Base-by-base conservation (phyloP, 2,888 invertebrate genomes). In the Lasioglossum morio region DNA sequence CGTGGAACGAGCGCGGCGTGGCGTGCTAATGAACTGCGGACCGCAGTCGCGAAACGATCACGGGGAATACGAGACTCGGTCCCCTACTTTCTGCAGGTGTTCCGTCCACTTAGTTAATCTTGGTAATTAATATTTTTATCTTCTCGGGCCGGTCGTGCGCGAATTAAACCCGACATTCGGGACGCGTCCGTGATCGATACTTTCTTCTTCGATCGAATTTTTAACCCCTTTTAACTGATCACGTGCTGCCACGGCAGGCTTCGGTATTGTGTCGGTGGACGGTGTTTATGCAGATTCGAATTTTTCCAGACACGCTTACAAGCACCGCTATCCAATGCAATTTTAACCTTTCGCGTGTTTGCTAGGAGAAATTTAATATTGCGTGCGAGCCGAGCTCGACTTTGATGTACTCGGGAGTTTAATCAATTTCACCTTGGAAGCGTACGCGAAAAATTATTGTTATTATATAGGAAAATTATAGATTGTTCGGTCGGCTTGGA, bases 1-100 rank as follows among this genome's bases (percentile, higher is more conserved):
- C 57, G 73, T 77, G 46, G 76, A 81, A 37, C 78, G 69, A 69
- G 57, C 43, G 78, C 34, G 43, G 43, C 72, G 77, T 72, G 66
- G 77, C 77, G 85, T 87, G 87, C 86, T 88, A 88, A 88, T 87
- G 88, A 88, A 88, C 87, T 82, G 84, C 87, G 82, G 86, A 78
- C 75, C 78, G 69, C 74, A 74, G 76, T 82, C 82, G 86, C 77
- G 63, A 74, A 72, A 63, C 81, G 48, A 77, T 40, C 85, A 48
- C 63, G 75, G 48, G 80, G 80, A 79, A 87, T 87, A 84, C 84
- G 82, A 87, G 87, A 77, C 72, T 79, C 77, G 78, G 43, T 72
- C 75, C 86, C 83, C 77, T 82, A 78, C 83, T 86, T 87, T 86
- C 83, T 79, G 81, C 87, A 86, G 83, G 78, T 87, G 86, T 81